phyloP scores from a whole-genome alignment of 1,140 invertebrate genomes.

The Lordiphosa stackelbergi region DNA sequence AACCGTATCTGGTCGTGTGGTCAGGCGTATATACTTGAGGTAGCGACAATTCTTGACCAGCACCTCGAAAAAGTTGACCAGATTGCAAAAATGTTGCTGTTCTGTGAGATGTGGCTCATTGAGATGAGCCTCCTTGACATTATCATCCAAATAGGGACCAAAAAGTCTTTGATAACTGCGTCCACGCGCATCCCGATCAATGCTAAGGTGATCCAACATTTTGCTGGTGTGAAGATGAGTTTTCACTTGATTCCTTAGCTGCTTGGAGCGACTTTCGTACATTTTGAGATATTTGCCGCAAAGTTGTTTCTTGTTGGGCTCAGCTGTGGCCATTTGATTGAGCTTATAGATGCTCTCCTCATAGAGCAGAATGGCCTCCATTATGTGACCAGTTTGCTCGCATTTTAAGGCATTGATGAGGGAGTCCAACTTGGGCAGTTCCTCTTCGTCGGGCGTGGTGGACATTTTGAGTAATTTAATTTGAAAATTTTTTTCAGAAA shows the following conservation, averaged over 20 bases:
- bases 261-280: slow-evolving; percentile 50
- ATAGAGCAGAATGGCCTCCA: slow-evolving; percentile 65
- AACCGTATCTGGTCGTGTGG: slow-evolving; percentile 48
- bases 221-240: slow-evolving; percentile 50
- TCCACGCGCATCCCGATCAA: slow-evolving; percentile 53
- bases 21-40: slow-evolving; percentile 58
- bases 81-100: slow-evolving; percentile 48
- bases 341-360: slow-evolving; percentile 61
- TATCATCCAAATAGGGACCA: slow-evolving; percentile 56
- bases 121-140: slow-evolving; percentile 55
- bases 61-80: slow-evolving; percentile 59
- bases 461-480: slow-evolving; percentile 30
- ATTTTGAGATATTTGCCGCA: slow-evolving; percentile 45
- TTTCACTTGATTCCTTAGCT: slow-evolving; percentile 60
- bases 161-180: slow-evolving; percentile 60
- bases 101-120: slow-evolving; percentile 61
- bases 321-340: slow-evolving; percentile 32
- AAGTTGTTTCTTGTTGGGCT: slow-evolving; percentile 39
- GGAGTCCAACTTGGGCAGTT: slow-evolving; percentile 44
- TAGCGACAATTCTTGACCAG: slow-evolving; percentile 65
- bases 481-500: slow-evolving; percentile 12
- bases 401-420: slow-evolving; percentile 52
- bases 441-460: slow-evolving; percentile 25
- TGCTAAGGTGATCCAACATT: slow-evolving; percentile 47
- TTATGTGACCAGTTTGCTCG: slow-evolving; percentile 57